Percentiles rank a stretch among this genome's conserved stretches.
Conservation (phyloP, 2,888 invertebrate genomes). For the Oscheius sp. region DNA sequence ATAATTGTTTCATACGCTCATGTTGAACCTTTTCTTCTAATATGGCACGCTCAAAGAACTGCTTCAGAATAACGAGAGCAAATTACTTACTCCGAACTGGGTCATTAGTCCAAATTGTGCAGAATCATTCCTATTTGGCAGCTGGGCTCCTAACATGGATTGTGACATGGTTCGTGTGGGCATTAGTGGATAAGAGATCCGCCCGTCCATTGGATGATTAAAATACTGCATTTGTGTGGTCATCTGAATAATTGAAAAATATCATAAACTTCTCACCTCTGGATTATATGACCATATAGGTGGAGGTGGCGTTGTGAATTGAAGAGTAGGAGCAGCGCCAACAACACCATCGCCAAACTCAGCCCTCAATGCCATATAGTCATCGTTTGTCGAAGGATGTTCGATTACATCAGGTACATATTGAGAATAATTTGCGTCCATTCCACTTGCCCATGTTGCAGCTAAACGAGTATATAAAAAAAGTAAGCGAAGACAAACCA, state of each 20-base stretch:
- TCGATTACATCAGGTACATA: neutral
- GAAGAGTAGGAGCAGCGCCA: neutral
- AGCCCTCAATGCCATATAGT: neutral
- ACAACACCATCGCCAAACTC: neutral
- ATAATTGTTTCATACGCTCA: neutral
- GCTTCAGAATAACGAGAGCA: neutral
- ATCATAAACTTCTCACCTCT: neutral
- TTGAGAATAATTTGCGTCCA: neutral
- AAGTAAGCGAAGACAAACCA: neutral
- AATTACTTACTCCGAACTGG: neutral
- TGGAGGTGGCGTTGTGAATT: neutral
- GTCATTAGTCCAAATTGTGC: neutral
- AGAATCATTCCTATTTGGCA: neutral
- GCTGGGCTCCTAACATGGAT: neutral
- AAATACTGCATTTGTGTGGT: neutral
- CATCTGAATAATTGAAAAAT: neutral
- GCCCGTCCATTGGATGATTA: neutral
- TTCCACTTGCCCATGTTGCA: constrained; percentile 6
- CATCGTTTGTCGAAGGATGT: neutral
- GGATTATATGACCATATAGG: neutral
- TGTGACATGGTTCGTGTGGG: neutral
- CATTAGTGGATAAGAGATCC: neutral
- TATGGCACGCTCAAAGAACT: neutral
- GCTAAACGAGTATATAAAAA: constrained; percentile 1
- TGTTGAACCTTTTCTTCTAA: neutral